Base-by-base conservation (phyloP, 2,113 vertebrate species). In the Scopus umbretta region DNA sequence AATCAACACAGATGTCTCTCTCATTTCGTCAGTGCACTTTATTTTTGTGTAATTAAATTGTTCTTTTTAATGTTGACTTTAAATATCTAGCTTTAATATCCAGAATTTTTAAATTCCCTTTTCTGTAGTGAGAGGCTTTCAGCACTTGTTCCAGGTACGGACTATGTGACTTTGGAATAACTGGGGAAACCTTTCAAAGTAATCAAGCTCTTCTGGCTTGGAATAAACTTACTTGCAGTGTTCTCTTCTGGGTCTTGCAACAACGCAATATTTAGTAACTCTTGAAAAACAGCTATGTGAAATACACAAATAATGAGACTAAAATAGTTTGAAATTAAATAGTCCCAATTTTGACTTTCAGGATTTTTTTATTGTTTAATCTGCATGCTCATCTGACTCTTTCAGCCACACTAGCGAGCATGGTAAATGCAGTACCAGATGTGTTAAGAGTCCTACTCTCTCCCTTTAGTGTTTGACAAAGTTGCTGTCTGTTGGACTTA, bases 1-100 rank as follows among this genome's bases (percentile, higher is more conserved):
- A 59, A 62, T 50, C 29, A 8, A 18, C 12, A 38, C 2, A 45
- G 32, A 34, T 70, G 62, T 87, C 4, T n/a, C 29, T 88, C n/a
- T 50, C 13, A 7, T 30, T 79, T 36, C 72, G 2, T 22, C 5
- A 1, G 9, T 5, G 2, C 1, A 9, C 7, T 56, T 67, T 1
- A 10, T 67, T 82, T 72, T 32, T 32, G 25, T 52, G 11, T 26
- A 71, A 50, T 52, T 84, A 75, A 72, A 16, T 22, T n/a, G 32
- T n/a, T 71, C 2, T 81, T 63, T 74, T 50, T 76, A 36, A 30
- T 32, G 8, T 34, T 90, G 25, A 45, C 9, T 92, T 86, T 29
- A 80, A 72, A 70, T 45, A 82, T 10, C 3, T 14, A 36, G 3
- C 22, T 88, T 79, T 68, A 70, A 76, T 36, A 66, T 7, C 6